A percentile compares a stretch with the other conserved stretches of the same genome.
These are phyloP conservation scores for Tenebrio molitor DNA, from an alignment of 1,140 invertebrate species.

Conservation along the genomic window DNA sequence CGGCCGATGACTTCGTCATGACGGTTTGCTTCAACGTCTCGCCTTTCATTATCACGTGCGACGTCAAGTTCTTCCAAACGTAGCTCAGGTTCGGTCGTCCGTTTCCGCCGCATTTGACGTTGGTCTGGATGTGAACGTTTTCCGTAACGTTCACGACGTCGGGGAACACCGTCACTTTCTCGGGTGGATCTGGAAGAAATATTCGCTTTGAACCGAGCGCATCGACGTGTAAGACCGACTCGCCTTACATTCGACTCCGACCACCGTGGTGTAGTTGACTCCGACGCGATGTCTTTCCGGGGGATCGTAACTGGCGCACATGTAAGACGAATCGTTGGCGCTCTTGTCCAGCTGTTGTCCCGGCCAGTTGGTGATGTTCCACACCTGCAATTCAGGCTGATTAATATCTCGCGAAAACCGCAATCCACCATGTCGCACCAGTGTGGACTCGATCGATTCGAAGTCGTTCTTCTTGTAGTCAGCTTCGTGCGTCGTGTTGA, in stretches of 20 bases:
- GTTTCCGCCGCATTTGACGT: slow-evolving; percentile 82
- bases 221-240: too few species aligned
- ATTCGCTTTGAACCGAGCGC: too few species aligned
- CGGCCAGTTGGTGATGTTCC: slow-evolving; percentile 87
- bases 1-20: slow-evolving; percentile 74
- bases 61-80: slow-evolving; percentile 73
- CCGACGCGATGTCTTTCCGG: slow-evolving; percentile 80
- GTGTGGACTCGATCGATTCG: slow-evolving; percentile 85
- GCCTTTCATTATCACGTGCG: slow-evolving; percentile 68
- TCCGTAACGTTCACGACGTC: slow-evolving; percentile 82
- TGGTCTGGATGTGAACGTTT: slow-evolving; percentile 79
- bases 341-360: slow-evolving; percentile 80
- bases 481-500: slow-evolving; percentile 74
- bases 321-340: slow-evolving; percentile 86
- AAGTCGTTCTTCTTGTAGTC: slow-evolving; percentile 86
- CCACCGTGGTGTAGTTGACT: slow-evolving; percentile 84
- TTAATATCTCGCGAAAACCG: neutral
- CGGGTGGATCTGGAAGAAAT: slow-evolving; percentile 89
- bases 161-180: slow-evolving; percentile 83
- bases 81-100: slow-evolving; percentile 80
- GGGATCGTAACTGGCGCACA: slow-evolving; percentile 78
- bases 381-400: slow-evolving; percentile 66
- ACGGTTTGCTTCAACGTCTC: slow-evolving; percentile 72
- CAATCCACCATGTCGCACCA: slow-evolving; percentile 70
- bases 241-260: slow-evolving; percentile 90